These are phyloP conservation scores for Isaurus tuberculatus DNA, from an alignment of 92 coral and sea anemone genomes.

Conservation along the genomic window DNA sequence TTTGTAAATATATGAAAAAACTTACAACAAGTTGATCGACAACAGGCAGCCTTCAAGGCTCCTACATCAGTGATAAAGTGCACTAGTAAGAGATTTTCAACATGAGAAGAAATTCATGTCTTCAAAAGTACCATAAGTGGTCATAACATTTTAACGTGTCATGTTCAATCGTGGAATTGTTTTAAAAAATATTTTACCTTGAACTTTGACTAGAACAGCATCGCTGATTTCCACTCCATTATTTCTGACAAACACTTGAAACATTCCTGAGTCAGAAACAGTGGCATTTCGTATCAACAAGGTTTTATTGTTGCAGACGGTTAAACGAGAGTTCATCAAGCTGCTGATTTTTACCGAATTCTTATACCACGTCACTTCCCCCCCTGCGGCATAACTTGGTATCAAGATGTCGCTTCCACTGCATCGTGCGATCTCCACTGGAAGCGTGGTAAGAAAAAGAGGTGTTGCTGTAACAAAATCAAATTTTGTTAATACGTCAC, in stretches of 20 bases:
- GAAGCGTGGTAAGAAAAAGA: slow-evolving; percentile 19
- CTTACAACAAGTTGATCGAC: too few species aligned
- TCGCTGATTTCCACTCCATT: slow-evolving; percentile 17
- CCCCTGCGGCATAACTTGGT: slow-evolving; percentile 25
- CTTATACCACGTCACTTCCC: slow-evolving; percentile 32
- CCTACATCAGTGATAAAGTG: too few species aligned
- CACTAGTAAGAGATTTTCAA: too few species aligned
- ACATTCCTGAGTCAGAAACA: slow-evolving; percentile 22
- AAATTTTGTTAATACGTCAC: neutral
- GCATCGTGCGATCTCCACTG: slow-evolving; percentile 7
- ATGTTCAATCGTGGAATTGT: too few species aligned
- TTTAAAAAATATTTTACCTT: slow-evolving; percentile 10
- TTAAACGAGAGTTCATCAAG: slow-evolving; percentile 14
- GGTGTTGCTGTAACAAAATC: slow-evolving; percentile 10
- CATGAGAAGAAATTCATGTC: too few species aligned
- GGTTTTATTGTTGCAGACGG: slow-evolving; percentile 4
- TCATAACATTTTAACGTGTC: too few species aligned
- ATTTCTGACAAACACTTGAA: slow-evolving; percentile 14
- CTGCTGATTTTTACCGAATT: neutral
- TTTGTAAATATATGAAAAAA: too few species aligned
- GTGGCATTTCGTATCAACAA: slow-evolving; percentile 37
- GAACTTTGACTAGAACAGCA: neutral
- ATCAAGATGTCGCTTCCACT: slow-evolving; percentile 24
- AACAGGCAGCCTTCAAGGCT: too few species aligned
- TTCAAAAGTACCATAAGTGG: too few species aligned